A percentile compares a stretch with the other conserved stretches of the same genome.
phyloP scores from a whole-genome alignment of 2,888 invertebrate genomes.

The Tenthredo livida region DNA sequence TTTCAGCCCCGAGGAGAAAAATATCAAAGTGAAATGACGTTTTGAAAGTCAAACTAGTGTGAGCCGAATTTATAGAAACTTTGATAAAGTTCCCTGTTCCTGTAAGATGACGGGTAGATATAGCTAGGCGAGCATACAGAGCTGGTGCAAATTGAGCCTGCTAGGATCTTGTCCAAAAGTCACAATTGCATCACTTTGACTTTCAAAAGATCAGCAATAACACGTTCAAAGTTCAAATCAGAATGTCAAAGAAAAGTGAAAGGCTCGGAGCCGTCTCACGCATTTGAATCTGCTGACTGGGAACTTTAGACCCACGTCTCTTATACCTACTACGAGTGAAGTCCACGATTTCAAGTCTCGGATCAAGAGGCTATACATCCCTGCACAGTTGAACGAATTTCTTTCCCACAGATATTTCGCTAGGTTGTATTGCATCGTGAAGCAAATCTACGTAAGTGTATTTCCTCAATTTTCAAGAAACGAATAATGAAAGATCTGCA shows the following conservation, averaged over 20 bases:
- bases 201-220: slow-evolving; percentile 36
- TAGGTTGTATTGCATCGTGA: not conserved
- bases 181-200: slow-evolving; percentile 43
- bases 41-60: slow-evolving; percentile 21
- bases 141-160: slow-evolving; percentile 20
- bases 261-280: not conserved
- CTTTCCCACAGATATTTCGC: not conserved
- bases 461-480: not conserved
- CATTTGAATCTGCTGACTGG: slow-evolving; percentile 23
- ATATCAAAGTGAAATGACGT: slow-evolving; percentile 21
- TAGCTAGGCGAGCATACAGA: not conserved
- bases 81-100: not conserved
- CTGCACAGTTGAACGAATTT: not conserved
- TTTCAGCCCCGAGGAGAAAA: slow-evolving; percentile 14
- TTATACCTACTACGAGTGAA: not conserved
- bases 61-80: slow-evolving; percentile 17
- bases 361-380: not conserved
- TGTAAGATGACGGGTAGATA: not conserved
- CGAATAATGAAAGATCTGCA: too few species aligned
- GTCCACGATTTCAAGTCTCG: not conserved
- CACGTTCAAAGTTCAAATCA: slow-evolving; percentile 27
- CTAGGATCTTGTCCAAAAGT: slow-evolving; percentile 38
- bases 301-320: not conserved
- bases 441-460: not conserved
- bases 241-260: slow-evolving; percentile 45